These are phyloP conservation scores for Melipona beecheii DNA, from an alignment of 2,888 invertebrate species.

Conservation along the genomic window DNA sequence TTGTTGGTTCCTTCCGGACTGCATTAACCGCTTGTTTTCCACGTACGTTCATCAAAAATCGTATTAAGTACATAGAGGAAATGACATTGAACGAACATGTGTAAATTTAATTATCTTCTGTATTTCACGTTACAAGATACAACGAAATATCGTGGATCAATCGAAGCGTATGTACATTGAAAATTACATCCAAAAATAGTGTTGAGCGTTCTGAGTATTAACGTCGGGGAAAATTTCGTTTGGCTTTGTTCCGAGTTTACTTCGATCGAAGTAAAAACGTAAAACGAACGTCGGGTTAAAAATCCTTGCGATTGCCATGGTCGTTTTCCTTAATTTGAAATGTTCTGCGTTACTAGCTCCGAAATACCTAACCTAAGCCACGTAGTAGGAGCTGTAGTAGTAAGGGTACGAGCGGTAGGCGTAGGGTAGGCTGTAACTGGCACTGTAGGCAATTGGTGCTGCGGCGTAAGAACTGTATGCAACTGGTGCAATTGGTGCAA, in stretches of 20 bases:
- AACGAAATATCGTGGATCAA: neutral
- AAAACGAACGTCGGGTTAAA: neutral
- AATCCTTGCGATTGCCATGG: conserved; percentile 37
- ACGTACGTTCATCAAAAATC: neutral
- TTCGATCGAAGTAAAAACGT: conserved; percentile 9
- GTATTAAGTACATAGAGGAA: neutral
- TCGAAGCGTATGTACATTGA: neutral
- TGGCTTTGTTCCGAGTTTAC: neutral
- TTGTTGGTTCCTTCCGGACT: neutral
- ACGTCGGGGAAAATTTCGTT: neutral
- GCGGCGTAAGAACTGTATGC: conserved; percentile 65
- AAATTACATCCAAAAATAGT: neutral
- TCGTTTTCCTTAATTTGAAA: conserved; percentile 23
- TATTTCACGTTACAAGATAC: conserved; percentile 45
- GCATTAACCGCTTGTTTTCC: too few relatives aligned
- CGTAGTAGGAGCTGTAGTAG: conserved; percentile 71
- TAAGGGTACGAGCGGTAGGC: conserved; percentile 69
- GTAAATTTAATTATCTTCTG: conserved; percentile 28
- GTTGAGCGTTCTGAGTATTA: neutral
- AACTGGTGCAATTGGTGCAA: conserved; percentile 62
- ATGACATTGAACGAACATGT: neutral
- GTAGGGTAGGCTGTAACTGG: conserved; percentile 68
- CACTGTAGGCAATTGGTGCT: conserved; percentile 63
- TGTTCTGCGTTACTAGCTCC: neutral
- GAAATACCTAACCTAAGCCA: conserved; percentile 55